Percentiles rank a stretch among this genome's conserved stretches.
phyloP scores from a whole-genome alignment of 1,140 invertebrate species.

The Trialeurodes vaporariorum region DNA sequence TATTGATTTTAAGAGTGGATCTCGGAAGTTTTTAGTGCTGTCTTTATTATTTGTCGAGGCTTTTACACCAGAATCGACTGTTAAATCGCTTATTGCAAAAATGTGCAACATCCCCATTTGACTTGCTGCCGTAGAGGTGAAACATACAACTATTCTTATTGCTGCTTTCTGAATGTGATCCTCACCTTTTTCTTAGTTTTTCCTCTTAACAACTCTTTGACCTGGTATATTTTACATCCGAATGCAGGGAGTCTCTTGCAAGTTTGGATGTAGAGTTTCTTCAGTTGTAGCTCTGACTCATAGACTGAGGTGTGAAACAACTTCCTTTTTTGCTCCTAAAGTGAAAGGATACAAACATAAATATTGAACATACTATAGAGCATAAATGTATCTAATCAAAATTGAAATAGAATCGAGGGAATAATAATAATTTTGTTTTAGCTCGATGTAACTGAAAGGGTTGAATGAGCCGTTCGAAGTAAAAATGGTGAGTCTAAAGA shows the following conservation, averaged over 20 bases:
- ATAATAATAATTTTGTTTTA: not conserved
- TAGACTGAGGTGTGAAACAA: slow-evolving; percentile 54
- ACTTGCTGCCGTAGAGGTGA: no score
- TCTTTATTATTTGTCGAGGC: no score
- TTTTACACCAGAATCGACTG: no score
- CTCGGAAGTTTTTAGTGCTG: no score
- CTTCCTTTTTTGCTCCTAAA: slow-evolving; percentile 56
- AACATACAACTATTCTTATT: no score
- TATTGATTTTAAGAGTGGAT: no score
- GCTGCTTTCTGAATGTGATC: no score
- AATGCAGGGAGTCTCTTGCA: slow-evolving; percentile 50
- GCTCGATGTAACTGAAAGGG: no score
- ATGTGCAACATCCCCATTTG: no score
- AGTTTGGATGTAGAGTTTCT: slow-evolving; percentile 54
- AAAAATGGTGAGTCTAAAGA: no score
- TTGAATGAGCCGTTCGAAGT: no score
- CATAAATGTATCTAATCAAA: not conserved
- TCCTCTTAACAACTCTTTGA: slow-evolving; percentile 51
- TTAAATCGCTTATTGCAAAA: no score
- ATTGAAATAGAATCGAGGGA: not conserved
- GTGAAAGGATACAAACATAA: slow-evolving; percentile 23
- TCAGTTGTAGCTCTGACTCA: slow-evolving; percentile 51
- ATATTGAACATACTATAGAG: slow-evolving; percentile 10
- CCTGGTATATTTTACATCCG: slow-evolving; percentile 52
- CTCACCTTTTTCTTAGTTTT: slow-evolving; percentile 48